phyloP scores from a whole-genome alignment of 2,888 invertebrate genomes.

The Dynastes maya region DNA sequence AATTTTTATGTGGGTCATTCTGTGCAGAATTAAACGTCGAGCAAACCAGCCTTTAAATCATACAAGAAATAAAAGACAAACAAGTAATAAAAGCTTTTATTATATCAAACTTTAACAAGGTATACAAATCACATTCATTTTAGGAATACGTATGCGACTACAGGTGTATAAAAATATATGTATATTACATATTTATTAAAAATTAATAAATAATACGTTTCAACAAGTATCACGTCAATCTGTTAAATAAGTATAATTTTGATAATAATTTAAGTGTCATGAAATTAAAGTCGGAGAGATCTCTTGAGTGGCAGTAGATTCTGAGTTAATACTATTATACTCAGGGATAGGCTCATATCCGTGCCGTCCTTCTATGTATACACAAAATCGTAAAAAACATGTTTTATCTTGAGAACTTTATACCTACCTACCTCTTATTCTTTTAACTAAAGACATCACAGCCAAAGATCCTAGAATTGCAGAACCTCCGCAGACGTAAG shows the following conservation, averaged over 20 bases:
- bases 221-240: conserved; percentile 16
- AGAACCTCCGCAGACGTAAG: conserved; percentile 74
- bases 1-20: no score
- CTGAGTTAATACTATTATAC: conserved; percentile 49
- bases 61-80: background rate
- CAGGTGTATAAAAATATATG: conserved; percentile 19
- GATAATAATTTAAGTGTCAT: conserved; percentile 14
- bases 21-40: no score
- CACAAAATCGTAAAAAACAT: background rate
- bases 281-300: conserved; percentile 40
- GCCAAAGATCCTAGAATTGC: conserved; percentile 72
- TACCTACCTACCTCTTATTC: conserved; percentile 59
- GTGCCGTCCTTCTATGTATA: conserved; percentile 30
- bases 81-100: background rate
- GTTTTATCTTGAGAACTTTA: background rate
- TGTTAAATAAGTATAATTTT: conserved; percentile 3
- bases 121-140: conserved; percentile 16
- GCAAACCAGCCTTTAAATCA: no score
- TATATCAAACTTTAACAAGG: conserved; percentile 11
- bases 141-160: conserved; percentile 5
- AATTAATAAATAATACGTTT: conserved; percentile 25
- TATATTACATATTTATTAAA: background rate
- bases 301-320: conserved; percentile 40
- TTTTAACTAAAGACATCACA: conserved; percentile 63
- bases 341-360: conserved; percentile 43